Evolutionary conservation across 1,140 invertebrate species (phyloP).

Genomic region (Manduca sexta): DNA sequence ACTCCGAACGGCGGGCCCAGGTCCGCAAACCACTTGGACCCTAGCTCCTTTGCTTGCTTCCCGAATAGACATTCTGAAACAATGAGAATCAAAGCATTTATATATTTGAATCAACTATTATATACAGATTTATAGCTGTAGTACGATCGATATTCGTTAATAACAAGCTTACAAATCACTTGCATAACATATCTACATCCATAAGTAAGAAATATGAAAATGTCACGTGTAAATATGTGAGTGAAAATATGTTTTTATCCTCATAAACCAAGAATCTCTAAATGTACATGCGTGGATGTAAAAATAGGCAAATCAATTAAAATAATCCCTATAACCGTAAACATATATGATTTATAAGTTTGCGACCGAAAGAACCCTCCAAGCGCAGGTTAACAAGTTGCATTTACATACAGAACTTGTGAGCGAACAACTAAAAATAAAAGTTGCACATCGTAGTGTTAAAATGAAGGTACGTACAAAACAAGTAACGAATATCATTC

Average conservation of each 20-base stretch:
- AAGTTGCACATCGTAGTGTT: constrained; percentile 37
- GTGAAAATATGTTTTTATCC: neutral
- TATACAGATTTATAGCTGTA: too few species aligned
- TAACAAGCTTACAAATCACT: too few species aligned
- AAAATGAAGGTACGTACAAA: constrained; percentile 23
- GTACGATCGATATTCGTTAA: too few species aligned
- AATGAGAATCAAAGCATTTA: constrained; percentile 23
- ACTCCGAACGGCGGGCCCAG: constrained; percentile 92
- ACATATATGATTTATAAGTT: constrained; percentile 20
- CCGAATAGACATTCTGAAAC: constrained; percentile 93
- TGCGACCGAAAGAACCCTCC: constrained; percentile 3
- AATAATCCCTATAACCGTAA: neutral
- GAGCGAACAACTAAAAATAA: constrained; percentile 57
- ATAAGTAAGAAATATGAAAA: too few species aligned
- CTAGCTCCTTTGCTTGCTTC: constrained; percentile 87
- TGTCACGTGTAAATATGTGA: neutral
- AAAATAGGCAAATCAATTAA: neutral
- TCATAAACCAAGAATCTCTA: too few species aligned
- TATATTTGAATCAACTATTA: neutral
- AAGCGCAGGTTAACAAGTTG: constrained; percentile 39
- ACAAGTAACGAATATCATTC: constrained; percentile 4
- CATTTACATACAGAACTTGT: constrained; percentile 54
- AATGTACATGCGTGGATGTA: too few species aligned
- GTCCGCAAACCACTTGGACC: constrained; percentile 92
- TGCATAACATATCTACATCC: too few species aligned